phyloP scores from a whole-genome alignment of 2,113 vertebrate genomes.

The Carlito syrichta region DNA sequence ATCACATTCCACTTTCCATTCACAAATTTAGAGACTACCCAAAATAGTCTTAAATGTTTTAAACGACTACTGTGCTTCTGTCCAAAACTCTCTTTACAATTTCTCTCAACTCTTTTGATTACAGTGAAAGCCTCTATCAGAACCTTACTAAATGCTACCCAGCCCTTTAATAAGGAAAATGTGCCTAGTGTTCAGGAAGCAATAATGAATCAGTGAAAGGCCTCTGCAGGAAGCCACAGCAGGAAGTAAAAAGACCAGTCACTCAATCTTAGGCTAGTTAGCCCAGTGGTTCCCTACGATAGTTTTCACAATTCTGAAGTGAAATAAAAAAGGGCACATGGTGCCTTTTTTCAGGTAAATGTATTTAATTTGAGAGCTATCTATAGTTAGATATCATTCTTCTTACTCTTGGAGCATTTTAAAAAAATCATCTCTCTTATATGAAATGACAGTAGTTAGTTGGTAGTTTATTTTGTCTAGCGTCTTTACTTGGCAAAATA shows the following conservation, averaged over 20 bases:
- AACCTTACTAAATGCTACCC: not conserved
- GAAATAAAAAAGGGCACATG: not conserved
- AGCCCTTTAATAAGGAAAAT: not conserved
- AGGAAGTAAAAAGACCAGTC: not conserved
- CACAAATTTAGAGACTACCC: constrained; percentile 3
- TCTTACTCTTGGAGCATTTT: not conserved
- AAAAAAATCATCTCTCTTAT: not conserved
- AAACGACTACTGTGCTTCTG: not conserved
- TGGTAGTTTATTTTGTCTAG: not conserved
- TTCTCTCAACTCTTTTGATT: constrained; percentile 6
- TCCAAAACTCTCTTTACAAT: not conserved
- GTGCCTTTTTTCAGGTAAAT: not conserved
- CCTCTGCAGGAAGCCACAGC: not conserved
- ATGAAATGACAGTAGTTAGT: constrained; percentile 14
- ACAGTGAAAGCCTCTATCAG: not conserved
- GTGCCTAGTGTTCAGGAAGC: not conserved
- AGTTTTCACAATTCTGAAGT: constrained; percentile 29
- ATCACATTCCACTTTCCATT: not conserved
- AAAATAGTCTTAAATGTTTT: constrained; percentile 35
- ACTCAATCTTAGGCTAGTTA: not conserved
- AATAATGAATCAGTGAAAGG: not conserved
- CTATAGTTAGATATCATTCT: not conserved
- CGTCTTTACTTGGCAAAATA: constrained; percentile 32
- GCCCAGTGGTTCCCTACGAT: not conserved
- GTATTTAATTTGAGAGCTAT: constrained; percentile 22